Conservation (phyloP, 2,113 vertebrate genomes). For the Plotosus lineatus region DNA sequence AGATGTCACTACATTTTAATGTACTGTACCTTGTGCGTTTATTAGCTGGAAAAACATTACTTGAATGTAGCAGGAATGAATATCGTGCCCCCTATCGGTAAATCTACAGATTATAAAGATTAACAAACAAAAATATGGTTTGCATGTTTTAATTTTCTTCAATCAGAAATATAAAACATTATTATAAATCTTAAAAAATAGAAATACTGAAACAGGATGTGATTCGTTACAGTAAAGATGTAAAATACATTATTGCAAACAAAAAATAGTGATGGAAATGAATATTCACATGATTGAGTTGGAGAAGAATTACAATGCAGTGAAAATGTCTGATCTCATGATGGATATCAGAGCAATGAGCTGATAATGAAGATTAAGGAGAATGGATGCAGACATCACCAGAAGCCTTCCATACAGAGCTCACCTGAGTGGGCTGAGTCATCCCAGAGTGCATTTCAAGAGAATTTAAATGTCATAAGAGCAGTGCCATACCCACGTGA, state of each 20-base stretch:
- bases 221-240: neutral
- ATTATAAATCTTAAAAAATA: neutral
- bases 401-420: neutral
- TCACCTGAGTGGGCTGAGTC: neutral
- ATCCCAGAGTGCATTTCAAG: neutral
- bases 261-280: neutral
- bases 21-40: too few relatives aligned
- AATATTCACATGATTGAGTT: neutral
- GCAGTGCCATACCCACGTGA: neutral
- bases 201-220: neutral
- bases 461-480: neutral
- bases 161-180: neutral
- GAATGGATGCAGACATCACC: neutral
- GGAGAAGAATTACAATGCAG: neutral
- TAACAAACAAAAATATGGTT: neutral
- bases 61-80: neutral
- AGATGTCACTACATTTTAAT: too few relatives aligned
- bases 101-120: neutral
- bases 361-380: neutral
- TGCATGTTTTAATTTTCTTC: neutral
- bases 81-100: neutral
- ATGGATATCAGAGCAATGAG: neutral
- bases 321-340: neutral
- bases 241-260: neutral
- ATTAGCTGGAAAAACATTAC: too few relatives aligned